Base-by-base conservation (phyloP, 1,140 invertebrate species). In the Episyrphus balteatus region DNA sequence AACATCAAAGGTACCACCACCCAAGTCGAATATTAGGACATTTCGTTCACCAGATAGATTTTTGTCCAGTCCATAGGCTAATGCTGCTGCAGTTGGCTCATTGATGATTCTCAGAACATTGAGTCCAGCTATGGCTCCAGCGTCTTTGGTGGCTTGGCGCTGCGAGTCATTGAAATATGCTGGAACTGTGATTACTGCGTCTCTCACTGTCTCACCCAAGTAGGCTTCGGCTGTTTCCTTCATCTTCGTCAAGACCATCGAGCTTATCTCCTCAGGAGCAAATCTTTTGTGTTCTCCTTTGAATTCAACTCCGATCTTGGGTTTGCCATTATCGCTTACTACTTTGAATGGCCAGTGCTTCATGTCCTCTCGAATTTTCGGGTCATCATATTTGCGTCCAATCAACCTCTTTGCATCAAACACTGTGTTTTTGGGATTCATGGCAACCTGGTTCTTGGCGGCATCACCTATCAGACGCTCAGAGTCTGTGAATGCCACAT, bases 391-490 rank as follows among this genome's bases (percentile, higher is more conserved):
- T 51, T 74, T 73, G 51, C 80, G 71, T 15, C 81, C 81, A 57
- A 84, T 82, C 18, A 84, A 63, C 47, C 80, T 73, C 61, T 80
- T 80, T 3, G 75, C 76, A 48, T 62, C 63, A 42, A 65, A 68
- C 0, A 68, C 58, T 21, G 62, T 64, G 51, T 68, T 68, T 15
- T 49, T 55, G 30, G 64, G 63, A 46, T 68, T 68, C 60, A 62
- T 66, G n/a, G 61, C 62, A 41, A 62, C 61, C 45, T 62, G 59
- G 51, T 83, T 83, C 65, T 84, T 84, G 54, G 92, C 92, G 44
- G 91, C 90, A 78, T 96, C 92, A 45, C 92, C 92, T 67, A 96
- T 93, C 47, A 96, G 81, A 66, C 92, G 84, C 69, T 97, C 92
- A 2, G 86, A 91, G 63, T 96, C 92, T 44, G 89, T 95, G 74